These are phyloP conservation scores for Phytoseiulus persimilis DNA, from an alignment of 2,888 invertebrate species.

Conservation along the genomic window DNA sequence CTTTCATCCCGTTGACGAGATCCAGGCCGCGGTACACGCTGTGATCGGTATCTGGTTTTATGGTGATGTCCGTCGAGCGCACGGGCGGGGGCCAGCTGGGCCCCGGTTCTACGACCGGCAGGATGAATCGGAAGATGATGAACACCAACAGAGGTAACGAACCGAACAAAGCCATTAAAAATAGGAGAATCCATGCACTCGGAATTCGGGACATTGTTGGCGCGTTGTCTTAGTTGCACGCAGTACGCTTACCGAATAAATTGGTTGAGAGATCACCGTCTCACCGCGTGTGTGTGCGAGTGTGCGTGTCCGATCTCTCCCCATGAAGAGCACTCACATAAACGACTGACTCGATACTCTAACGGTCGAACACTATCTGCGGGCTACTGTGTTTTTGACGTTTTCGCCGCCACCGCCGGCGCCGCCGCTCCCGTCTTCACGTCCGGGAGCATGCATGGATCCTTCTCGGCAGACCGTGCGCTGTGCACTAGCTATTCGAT, in stretches of 20 bases:
- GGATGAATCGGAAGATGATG: slow-evolving; percentile 5
- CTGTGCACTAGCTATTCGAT: no score
- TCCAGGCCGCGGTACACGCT: slow-evolving; percentile 29
- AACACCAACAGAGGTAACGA: slow-evolving; percentile 24
- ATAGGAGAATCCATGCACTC: slow-evolving; percentile 16
- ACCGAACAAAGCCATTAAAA: slow-evolving; percentile 20
- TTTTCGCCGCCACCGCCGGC: background rate
- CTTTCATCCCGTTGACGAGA: slow-evolving; percentile 27
- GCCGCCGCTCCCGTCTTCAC: background rate
- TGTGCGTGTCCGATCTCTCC: background rate
- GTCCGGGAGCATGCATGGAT: no score
- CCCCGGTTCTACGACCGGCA: slow-evolving; percentile 16
- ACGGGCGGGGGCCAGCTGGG: slow-evolving; percentile 15
- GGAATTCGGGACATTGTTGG: slow-evolving; percentile 24
- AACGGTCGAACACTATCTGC: background rate
- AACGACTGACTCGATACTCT: background rate
- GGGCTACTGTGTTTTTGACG: background rate
- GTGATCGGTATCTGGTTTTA: slow-evolving; percentile 26
- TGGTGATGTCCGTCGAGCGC: slow-evolving; percentile 21
- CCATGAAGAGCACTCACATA: background rate
- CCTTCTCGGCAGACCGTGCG: no score
- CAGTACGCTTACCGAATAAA: slow-evolving; percentile 5
- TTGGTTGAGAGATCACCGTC: background rate
- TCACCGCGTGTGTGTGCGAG: background rate
- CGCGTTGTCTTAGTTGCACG: background rate